Conservation (phyloP, 1,140 invertebrate genomes). For the Thaumatotibia leucotreta region DNA sequence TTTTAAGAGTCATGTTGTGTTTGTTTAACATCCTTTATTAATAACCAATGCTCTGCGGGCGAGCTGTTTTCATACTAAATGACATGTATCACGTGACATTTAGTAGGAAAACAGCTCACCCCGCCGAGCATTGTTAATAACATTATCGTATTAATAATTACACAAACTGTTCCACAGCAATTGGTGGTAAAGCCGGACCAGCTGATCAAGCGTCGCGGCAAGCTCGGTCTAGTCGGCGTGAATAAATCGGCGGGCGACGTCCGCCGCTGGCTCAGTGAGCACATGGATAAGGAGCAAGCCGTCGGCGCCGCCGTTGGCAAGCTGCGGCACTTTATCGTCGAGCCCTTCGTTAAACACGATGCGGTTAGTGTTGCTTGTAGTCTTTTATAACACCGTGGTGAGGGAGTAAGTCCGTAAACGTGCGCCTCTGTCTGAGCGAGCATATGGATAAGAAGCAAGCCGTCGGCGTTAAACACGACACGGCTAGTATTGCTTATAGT, state of each 20-base stretch:
- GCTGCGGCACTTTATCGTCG: slow-evolving; percentile 96
- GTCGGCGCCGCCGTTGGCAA: slow-evolving; percentile 92
- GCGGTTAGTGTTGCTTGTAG: slow-evolving; percentile 77
- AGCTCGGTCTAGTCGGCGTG: slow-evolving; percentile 97
- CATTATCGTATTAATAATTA: not conserved
- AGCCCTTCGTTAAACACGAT: slow-evolving; percentile 95
- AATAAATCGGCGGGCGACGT: slow-evolving; percentile 89
- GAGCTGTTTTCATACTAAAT: too few species aligned
- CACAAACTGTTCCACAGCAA: slow-evolving; percentile 76
- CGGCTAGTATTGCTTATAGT: slow-evolving; percentile 76
- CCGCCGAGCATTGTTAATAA: too few species aligned
- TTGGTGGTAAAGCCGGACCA: slow-evolving; percentile 99
- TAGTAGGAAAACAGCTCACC: too few species aligned
- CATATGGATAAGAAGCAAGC: slow-evolving; percentile 91
- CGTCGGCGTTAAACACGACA: slow-evolving; percentile 91
- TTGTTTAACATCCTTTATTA: too few species aligned
- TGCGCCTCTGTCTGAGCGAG: slow-evolving; percentile 92
- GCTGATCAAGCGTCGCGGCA: slow-evolving; percentile 98
- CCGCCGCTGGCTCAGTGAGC: slow-evolving; percentile 92
- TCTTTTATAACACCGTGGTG: slow-evolving; percentile 97
- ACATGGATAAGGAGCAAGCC: slow-evolving; percentile 91
- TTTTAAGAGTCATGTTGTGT: too few species aligned
- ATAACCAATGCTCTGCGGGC: too few species aligned
- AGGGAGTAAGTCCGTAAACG: slow-evolving; percentile 90
- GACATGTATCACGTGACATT: too few species aligned